Conservation (phyloP, 2,888 invertebrate species). For the Mystacides longicornis region DNA sequence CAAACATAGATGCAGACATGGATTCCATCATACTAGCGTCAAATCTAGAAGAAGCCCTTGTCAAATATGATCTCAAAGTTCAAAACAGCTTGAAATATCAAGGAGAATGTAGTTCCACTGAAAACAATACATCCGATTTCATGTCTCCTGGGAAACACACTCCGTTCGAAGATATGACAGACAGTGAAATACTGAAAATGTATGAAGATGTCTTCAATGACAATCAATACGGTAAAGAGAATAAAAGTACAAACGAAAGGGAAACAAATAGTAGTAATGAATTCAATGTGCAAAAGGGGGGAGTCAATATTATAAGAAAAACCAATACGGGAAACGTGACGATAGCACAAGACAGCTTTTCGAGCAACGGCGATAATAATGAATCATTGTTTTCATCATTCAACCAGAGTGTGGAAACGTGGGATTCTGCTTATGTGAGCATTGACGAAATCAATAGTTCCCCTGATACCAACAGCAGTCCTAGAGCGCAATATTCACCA, state of each 20-base stretch:
- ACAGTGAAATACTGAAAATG: slow-evolving; percentile 26
- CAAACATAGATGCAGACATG: slow-evolving; percentile 35
- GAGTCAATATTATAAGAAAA: slow-evolving; percentile 3
- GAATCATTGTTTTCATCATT: not conserved
- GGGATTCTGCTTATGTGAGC: slow-evolving; percentile 50
- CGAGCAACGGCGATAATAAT: slow-evolving; percentile 7
- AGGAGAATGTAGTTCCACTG: slow-evolving; percentile 11
- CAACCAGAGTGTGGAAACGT: slow-evolving; percentile 34
- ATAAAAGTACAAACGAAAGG: not conserved
- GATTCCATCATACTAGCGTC: slow-evolving; percentile 33
- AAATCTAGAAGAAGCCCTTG: slow-evolving; percentile 27
- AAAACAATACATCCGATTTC: slow-evolving; percentile 14
- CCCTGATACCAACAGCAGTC: slow-evolving; percentile 39
- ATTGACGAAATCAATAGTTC: slow-evolving; percentile 45
- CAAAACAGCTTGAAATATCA: slow-evolving; percentile 17
- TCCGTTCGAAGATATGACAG: slow-evolving; percentile 23
- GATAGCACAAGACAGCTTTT: slow-evolving; percentile 7
- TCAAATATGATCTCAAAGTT: slow-evolving; percentile 25
- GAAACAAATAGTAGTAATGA: slow-evolving; percentile 1
- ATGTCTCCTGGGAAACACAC: slow-evolving; percentile 19
- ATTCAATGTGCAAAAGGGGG: slow-evolving; percentile 9
- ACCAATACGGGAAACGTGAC: not conserved
- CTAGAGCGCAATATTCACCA: slow-evolving; percentile 16
- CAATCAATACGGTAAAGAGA: not conserved
- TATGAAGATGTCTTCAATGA: slow-evolving; percentile 27